Conservation (phyloP, 1,140 invertebrate species). For the Eulimnadia texana region DNA sequence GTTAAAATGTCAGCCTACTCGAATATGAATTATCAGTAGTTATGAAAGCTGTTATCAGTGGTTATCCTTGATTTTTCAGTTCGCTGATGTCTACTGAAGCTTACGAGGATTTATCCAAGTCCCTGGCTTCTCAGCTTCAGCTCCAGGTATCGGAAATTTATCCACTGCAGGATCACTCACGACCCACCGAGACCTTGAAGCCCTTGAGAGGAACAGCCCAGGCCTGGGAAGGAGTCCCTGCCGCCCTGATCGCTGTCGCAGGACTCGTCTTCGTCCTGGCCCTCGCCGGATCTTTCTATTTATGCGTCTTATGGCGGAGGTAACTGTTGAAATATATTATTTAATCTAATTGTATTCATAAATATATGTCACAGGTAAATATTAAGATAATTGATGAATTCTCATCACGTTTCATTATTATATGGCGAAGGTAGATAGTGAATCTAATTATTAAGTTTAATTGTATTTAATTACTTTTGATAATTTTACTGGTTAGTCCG, state of each 20-base stretch:
- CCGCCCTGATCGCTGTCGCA: constrained; percentile 70
- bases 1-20: too few relatives aligned
- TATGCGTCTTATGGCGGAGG: constrained; percentile 84
- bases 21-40: too few relatives aligned
- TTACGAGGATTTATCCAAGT: constrained; percentile 39
- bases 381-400: too few relatives aligned
- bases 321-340: constrained; percentile 29
- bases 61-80: constrained; percentile 25
- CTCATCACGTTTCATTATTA: too few relatives aligned
- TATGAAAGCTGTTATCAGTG: too few relatives aligned
- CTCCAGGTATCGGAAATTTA: constrained; percentile 50
- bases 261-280: constrained; percentile 71
- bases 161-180: constrained; percentile 37
- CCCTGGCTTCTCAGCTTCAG: constrained; percentile 33
- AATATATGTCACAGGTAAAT: too few relatives aligned
- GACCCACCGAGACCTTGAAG: constrained; percentile 24
- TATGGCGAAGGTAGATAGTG: too few relatives aligned
- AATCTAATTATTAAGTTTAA: too few relatives aligned
- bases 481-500: too few relatives aligned
- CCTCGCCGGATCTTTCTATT: constrained; percentile 71
- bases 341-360: too few relatives aligned
- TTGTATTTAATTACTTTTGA: too few relatives aligned
- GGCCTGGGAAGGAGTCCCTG: constrained; percentile 61
- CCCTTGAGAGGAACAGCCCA: constrained; percentile 30
- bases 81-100: constrained; percentile 39